Conservation (phyloP, 2,113 vertebrate genomes). For the Eupsittula cactorum region DNA sequence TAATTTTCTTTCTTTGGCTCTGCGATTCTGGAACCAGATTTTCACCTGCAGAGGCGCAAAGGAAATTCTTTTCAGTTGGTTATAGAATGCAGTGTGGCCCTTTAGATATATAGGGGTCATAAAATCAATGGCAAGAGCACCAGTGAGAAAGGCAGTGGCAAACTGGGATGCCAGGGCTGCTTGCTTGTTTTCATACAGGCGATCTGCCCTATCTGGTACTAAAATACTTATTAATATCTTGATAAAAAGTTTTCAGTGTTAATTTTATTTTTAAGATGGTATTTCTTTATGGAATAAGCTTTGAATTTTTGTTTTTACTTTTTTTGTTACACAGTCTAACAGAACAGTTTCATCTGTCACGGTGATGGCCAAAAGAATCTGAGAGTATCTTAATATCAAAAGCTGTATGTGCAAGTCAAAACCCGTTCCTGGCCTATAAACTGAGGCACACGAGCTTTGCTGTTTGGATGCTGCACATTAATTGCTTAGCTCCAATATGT, state of each 20-base stretch:
- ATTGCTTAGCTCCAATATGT: background rate
- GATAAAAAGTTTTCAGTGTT: background rate
- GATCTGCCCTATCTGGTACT: background rate
- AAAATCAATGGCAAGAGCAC: background rate
- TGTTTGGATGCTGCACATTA: background rate
- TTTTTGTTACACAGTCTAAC: background rate
- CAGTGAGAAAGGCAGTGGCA: background rate
- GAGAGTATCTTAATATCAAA: background rate
- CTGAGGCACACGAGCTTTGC: background rate
- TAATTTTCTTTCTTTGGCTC: slow-evolving; percentile 91
- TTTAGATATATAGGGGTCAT: background rate
- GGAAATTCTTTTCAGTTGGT: background rate
- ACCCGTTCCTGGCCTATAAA: background rate
- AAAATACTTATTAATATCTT: background rate
- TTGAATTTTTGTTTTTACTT: background rate
- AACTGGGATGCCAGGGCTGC: background rate
- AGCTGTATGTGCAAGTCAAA: background rate
- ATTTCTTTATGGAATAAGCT: background rate
- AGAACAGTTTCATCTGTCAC: background rate
- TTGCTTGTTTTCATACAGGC: background rate
- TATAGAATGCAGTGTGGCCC: background rate
- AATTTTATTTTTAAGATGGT: background rate
- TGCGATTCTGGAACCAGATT: slow-evolving; percentile 94
- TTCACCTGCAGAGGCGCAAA: slow-evolving; percentile 81
- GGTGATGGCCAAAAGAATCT: background rate